A percentile compares a stretch with the other conserved stretches of the same genome.
phyloP scores from a whole-genome alignment of 1,140 invertebrate species.

The Scaptomyza graminum region DNA sequence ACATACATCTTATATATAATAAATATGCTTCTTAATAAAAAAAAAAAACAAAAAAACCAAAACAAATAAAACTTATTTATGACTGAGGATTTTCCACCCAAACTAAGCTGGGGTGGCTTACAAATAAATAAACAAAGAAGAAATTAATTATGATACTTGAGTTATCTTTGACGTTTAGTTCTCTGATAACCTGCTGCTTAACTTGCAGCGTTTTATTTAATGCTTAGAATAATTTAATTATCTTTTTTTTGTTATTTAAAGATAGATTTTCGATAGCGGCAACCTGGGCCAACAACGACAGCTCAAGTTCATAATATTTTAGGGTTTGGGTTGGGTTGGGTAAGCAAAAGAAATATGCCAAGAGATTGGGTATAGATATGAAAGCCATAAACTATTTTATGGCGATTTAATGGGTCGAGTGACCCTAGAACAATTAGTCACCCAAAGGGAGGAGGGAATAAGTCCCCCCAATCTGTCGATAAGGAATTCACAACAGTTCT shows the following conservation, averaged over 20 bases:
- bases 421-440: slow-evolving; percentile 8
- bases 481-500: too few relatives aligned
- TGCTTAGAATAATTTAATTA: slow-evolving; percentile 60
- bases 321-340: background rate
- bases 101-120: slow-evolving; percentile 63
- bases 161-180: slow-evolving; percentile 71
- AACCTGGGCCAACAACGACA: slow-evolving; percentile 24
- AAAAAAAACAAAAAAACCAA: slow-evolving; percentile 46
- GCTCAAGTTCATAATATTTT: slow-evolving; percentile 44
- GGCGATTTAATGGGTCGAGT: slow-evolving; percentile 27
- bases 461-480: too few relatives aligned
- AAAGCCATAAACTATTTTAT: slow-evolving; percentile 43
- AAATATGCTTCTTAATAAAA: slow-evolving; percentile 83
- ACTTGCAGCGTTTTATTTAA: slow-evolving; percentile 22
- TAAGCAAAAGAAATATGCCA: background rate
- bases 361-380: slow-evolving; percentile 36
- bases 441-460: too few relatives aligned
- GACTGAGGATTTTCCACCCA: slow-evolving; percentile 52
- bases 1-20: slow-evolving; percentile 83
- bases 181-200: slow-evolving; percentile 59
- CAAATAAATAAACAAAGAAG: slow-evolving; percentile 46
- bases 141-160: slow-evolving; percentile 78
- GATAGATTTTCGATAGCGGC: slow-evolving; percentile 37
- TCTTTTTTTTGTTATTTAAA: slow-evolving; percentile 26
- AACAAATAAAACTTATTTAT: slow-evolving; percentile 68